These are phyloP conservation scores for Globicephala melas DNA, from an alignment of 2,113 vertebrate species.

Conservation along the genomic window DNA sequence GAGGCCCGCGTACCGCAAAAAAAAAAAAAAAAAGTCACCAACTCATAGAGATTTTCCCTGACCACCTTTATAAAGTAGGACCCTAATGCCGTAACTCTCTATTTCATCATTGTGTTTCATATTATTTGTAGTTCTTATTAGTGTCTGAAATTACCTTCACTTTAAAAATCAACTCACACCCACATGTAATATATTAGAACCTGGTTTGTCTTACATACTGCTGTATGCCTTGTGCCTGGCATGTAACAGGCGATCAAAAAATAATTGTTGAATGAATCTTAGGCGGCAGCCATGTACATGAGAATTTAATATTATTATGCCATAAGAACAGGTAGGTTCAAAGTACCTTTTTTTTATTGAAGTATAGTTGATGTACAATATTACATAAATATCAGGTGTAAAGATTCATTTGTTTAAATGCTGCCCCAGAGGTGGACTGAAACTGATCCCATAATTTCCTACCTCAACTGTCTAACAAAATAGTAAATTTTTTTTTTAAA, in stretches of 20 bases:
- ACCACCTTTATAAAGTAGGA: background rate
- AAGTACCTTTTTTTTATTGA: background rate
- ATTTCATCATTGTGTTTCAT: background rate
- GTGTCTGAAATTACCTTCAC: conserved; percentile 23
- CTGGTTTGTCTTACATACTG: background rate
- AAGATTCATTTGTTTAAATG: conserved; percentile 33
- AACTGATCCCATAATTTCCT: background rate
- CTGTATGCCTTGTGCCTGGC: background rate
- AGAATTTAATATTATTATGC: background rate
- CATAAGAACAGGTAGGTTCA: background rate
- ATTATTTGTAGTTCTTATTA: background rate
- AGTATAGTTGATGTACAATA: background rate
- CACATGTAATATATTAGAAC: background rate
- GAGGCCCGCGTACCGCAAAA: too few relatives aligned
- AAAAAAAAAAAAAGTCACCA: background rate
- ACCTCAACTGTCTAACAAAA: background rate
- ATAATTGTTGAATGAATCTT: conserved; percentile 33
- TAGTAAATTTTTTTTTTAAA: background rate
- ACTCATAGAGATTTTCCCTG: background rate
- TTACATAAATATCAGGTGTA: background rate
- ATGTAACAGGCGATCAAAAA: background rate
- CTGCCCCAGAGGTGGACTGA: background rate
- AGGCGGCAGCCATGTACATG: background rate
- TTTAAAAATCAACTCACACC: conserved; percentile 34
- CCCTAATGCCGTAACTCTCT: background rate